phyloP scores from a whole-genome alignment of 2,113 vertebrate species.

The Otocyon megalotis region DNA sequence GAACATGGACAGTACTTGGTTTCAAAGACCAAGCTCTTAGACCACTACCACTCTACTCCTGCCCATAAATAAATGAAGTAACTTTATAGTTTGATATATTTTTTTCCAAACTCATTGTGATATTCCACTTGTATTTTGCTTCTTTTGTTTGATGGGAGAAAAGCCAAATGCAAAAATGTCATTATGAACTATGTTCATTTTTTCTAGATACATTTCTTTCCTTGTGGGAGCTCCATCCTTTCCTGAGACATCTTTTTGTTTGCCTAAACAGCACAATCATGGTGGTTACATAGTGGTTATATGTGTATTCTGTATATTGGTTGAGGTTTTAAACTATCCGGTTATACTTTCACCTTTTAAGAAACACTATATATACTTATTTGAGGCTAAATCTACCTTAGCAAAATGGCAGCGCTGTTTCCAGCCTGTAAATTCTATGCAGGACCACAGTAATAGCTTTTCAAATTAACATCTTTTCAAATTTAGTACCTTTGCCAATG shows the following conservation, averaged over 20 bases:
- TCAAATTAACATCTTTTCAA: neutral
- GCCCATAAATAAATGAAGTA: neutral
- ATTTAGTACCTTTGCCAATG: neutral
- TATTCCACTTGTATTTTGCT: neutral
- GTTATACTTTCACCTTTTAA: neutral
- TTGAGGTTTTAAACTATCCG: neutral
- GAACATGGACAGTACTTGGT: neutral
- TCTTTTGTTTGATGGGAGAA: neutral
- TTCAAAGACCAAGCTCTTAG: neutral
- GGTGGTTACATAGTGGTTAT: neutral
- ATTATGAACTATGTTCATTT: neutral
- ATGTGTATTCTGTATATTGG: neutral
- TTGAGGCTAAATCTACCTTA: neutral
- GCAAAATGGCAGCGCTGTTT: neutral
- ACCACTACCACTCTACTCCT: neutral
- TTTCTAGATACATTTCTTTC: neutral
- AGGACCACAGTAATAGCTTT: conserved; percentile 6
- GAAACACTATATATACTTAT: neutral
- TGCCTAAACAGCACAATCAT: neutral
- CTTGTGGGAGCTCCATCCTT: neutral
- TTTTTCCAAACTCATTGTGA: neutral
- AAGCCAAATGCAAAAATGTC: neutral
- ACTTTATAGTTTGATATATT: neutral
- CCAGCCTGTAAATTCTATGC: neutral
- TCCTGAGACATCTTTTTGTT: neutral